Evolutionary conservation across 2,113 vertebrate species (phyloP).

Genomic region (Lagopus leucura): DNA sequence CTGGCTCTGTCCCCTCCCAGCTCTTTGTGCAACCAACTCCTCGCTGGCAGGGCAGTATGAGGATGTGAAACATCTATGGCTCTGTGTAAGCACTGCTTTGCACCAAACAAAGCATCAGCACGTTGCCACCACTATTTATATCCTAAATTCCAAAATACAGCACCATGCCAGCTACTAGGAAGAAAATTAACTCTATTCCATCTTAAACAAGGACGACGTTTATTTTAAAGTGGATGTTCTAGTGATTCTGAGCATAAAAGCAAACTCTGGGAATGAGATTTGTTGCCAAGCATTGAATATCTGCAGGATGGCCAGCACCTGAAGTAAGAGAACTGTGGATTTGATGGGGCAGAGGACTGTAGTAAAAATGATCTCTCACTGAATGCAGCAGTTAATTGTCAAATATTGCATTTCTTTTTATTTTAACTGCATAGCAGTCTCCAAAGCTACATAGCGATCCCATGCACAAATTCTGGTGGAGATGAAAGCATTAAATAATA

Average conservation of each 20-base stretch:
- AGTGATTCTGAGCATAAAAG: background rate
- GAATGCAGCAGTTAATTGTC: background rate
- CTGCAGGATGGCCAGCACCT: background rate
- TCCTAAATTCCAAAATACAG: background rate
- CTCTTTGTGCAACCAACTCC: background rate
- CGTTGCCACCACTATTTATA: background rate
- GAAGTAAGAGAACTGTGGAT: background rate
- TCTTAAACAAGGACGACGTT: background rate
- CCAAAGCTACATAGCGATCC: background rate
- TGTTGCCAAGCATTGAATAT: background rate
- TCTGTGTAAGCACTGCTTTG: background rate
- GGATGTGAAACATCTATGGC: background rate
- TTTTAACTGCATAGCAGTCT: background rate
- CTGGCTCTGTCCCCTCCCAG: background rate
- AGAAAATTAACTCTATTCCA: background rate
- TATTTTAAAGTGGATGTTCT: background rate
- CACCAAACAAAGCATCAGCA: background rate
- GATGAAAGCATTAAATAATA: background rate
- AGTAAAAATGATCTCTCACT: background rate
- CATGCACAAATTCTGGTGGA: background rate
- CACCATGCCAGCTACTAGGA: background rate
- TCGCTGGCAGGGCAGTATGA: background rate
- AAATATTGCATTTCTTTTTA: background rate
- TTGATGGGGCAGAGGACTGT: background rate
- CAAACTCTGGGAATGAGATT: background rate